Percentiles rank a stretch among this genome's conserved stretches.
Evolutionary conservation across 2,113 vertebrate species (phyloP).

Genomic region (Burhinus oedicnemus): DNA sequence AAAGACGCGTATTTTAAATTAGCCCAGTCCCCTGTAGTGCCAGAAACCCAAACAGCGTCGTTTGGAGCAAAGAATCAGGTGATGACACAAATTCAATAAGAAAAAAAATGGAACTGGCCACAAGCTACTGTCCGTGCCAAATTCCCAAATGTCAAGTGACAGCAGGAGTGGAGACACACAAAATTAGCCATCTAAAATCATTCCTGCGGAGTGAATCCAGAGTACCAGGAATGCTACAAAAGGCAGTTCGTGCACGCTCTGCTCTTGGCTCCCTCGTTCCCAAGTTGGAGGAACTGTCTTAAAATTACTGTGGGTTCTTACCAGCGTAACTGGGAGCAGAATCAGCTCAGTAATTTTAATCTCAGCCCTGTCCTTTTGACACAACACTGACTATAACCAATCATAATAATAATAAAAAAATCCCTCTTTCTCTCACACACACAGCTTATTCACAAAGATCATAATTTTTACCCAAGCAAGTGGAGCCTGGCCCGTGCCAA

Average conservation of each 20-base stretch:
- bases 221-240: slow-evolving; percentile 25
- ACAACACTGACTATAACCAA: neutral
- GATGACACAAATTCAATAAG: slow-evolving; percentile 47
- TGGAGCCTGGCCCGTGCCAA: slow-evolving; percentile 38
- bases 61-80: slow-evolving; percentile 45
- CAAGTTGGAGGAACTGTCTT: neutral
- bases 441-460: slow-evolving; percentile 47
- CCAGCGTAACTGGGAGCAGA: neutral
- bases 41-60: slow-evolving; percentile 24
- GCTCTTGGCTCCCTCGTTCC: neutral
- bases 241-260: slow-evolving; percentile 7
- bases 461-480: slow-evolving; percentile 51
- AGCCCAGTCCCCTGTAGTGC: slow-evolving; percentile 26
- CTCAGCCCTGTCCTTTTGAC: slow-evolving; percentile 35
- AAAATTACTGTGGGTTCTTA: slow-evolving; percentile 19
- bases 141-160: slow-evolving; percentile 61
- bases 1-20: slow-evolving; percentile 32
- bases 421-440: neutral
- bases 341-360: neutral
- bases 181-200: slow-evolving; percentile 40
- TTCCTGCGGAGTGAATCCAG: slow-evolving; percentile 7
- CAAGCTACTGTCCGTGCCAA: neutral
- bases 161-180: slow-evolving; percentile 62
- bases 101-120: slow-evolving; percentile 30
- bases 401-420: neutral